Evolutionary conservation across 2,113 vertebrate species (phyloP).

Genomic region (Eulacestoma nigropectus): DNA sequence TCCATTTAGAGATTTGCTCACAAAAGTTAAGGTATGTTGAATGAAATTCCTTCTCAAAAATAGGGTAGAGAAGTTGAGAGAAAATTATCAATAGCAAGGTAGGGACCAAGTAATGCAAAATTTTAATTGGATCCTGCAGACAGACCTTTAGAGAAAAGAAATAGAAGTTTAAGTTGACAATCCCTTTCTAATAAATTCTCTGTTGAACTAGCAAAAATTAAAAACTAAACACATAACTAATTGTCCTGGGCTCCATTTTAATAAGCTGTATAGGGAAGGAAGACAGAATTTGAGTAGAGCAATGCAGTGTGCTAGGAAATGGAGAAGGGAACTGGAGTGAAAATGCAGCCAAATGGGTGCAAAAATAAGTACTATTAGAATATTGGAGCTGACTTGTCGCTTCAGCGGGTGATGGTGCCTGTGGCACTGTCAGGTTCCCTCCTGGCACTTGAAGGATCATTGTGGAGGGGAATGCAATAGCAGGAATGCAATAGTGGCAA

Average conservation of each 20-base stretch:
- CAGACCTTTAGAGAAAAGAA: background rate
- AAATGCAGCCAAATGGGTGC: background rate
- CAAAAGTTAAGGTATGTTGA: background rate
- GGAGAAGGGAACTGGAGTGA: background rate
- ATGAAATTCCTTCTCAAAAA: background rate
- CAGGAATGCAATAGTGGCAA: background rate
- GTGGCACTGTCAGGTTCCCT: background rate
- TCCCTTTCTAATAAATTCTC: background rate
- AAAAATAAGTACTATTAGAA: background rate
- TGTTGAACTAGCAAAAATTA: background rate
- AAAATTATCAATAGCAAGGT: background rate
- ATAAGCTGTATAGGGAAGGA: background rate
- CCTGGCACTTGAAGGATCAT: background rate
- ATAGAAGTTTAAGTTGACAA: background rate
- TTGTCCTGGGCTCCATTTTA: background rate
- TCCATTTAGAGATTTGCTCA: background rate
- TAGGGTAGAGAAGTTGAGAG: background rate
- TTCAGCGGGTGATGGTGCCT: background rate
- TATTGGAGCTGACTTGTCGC: background rate
- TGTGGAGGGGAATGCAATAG: background rate
- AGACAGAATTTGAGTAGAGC: background rate
- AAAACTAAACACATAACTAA: background rate
- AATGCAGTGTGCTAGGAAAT: background rate
- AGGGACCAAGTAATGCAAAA: background rate
- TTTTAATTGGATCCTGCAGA: background rate